Base-by-base conservation (phyloP, 2,888 invertebrate species). In the Micoletzkya japonica region DNA sequence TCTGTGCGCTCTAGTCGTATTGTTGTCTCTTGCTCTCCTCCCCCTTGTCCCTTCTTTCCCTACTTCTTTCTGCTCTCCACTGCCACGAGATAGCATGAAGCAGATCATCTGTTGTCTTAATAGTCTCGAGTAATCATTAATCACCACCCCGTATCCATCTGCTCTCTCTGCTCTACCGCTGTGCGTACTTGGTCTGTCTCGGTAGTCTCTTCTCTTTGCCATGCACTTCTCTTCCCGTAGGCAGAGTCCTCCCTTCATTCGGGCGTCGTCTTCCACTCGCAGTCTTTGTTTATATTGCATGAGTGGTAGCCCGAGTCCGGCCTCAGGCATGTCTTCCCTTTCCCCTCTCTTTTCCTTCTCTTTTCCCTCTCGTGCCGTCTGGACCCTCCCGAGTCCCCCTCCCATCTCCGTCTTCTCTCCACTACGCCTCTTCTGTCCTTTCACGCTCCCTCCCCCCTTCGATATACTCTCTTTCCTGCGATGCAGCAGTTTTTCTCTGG, bases 21-120 rank as follows among this genome's bases (percentile, higher is more conserved):
- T 52, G 7, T 57, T 34, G 39, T 26, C 28, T 59, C 59, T 39
- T 39, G 7, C 30, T 39, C 37, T 26, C 26, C 37, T 39, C n/a
- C 39, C 30, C 30, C 59, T 28, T 59, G 6, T 28, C 24, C 34
- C 32, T n/a, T 59, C 59, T 24, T 59, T 59, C 44, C 44, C 59
- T 39, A 37, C 44, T 59, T 59, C 59, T 28, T 59, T 59, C 59
- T n/a, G n/a, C 39, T 59, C 37, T 37, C 59, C 59, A 59, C 36
- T 34, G n/a, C n/a, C n/a, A n/a, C n/a, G n/a, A n/a, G n/a, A n/a
- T n/a, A n/a, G n/a, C n/a, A n/a, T n/a, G n/a, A n/a, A n/a, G n/a
- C n/a, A n/a, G n/a, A n/a, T n/a, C n/a, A n/a, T n/a, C n/a, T n/a
- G n/a, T n/a, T n/a, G n/a, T n/a, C n/a, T n/a, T n/a, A n/a, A n/a